Evolutionary conservation across 35 echinoderm and acorn worm genomes (phyloP).

Genomic region (Lytechinus variegatus): DNA sequence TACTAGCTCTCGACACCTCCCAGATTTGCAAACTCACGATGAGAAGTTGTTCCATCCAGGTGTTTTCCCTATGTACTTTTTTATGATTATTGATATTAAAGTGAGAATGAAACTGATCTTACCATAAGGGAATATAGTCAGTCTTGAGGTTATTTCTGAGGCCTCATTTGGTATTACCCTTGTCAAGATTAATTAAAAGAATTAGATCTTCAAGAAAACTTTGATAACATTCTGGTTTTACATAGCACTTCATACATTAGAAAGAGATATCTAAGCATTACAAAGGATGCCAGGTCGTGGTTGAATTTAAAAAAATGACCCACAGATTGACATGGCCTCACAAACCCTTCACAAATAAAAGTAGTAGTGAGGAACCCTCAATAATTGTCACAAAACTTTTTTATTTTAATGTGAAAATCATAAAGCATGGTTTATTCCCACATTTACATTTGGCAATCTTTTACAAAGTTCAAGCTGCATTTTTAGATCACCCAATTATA

Average conservation of each 20-base stretch:
- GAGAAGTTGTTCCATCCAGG: background rate
- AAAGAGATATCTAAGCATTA: too few relatives aligned
- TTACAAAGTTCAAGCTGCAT: background rate
- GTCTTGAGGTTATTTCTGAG: background rate
- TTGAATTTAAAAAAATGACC: too few relatives aligned
- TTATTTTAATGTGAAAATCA: background rate
- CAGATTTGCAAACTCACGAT: background rate
- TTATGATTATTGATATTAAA: too few relatives aligned
- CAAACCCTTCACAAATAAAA: too few relatives aligned
- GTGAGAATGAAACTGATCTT: too few relatives aligned
- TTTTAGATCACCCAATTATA: background rate
- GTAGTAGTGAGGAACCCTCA: background rate
- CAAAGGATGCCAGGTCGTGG: too few relatives aligned
- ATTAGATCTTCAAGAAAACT: background rate
- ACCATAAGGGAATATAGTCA: background rate
- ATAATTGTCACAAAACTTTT: background rate
- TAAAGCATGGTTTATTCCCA: background rate
- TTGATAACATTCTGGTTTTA: too few relatives aligned
- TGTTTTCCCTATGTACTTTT: background rate
- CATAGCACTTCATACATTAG: too few relatives aligned
- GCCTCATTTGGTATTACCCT: background rate
- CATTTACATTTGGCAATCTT: background rate
- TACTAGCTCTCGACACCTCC: background rate
- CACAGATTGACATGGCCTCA: too few relatives aligned
- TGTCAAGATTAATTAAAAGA: background rate